Evolutionary conservation across 2,888 invertebrate species (phyloP), one percentile per base, ranked within the genome.

Genomic region (Cephus runcator): DNA sequence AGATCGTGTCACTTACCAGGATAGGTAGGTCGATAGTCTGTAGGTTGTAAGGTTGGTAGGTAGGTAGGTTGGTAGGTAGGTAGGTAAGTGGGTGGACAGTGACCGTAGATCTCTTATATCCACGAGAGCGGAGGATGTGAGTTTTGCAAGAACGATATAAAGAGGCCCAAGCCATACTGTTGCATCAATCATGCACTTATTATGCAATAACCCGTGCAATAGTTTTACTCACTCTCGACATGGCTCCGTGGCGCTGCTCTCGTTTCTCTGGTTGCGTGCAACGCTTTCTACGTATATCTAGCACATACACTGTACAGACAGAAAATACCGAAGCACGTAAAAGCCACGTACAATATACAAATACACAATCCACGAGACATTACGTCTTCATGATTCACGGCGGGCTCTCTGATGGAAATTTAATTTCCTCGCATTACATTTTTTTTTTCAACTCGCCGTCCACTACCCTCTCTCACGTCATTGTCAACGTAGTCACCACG

Each of bases 371-470:
- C 23, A 23, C 23, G 15, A 23, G 23, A 56, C 80, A 82, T 30
- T 83, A 81, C 82, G 77, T 87, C 87, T 87, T 85, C 86, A 85
- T 87, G 85, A 88, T 87, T 87, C 84, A 87, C 84, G 34, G 81
- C 85, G 83, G 80, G 82, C 81, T 78, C 81, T 84, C 83, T 87
- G 87, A 87, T 87, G 87, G 87, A 86, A 86, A 87, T 87, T 87
- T 87, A 87, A 88, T 87, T 88, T 87, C 83, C 83, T 71, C 30
- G 3, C 2, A 71, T 34, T 31, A 69, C 76, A 69, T 77, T 40
- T 73, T 12, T 31, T 71, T 71, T 23, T 56, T 56, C 40, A 9
- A 56, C 6, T 23, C 9, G 12, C 15, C 31, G 30, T 34, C 15
- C 71, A 6, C 15, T 33, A 15, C 23, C 71, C 71, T 11, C 31